A percentile compares a stretch with the other conserved stretches of the same genome.
phyloP scores from a whole-genome alignment of 2,113 vertebrate genomes.

The Xiphophorus hellerii region DNA sequence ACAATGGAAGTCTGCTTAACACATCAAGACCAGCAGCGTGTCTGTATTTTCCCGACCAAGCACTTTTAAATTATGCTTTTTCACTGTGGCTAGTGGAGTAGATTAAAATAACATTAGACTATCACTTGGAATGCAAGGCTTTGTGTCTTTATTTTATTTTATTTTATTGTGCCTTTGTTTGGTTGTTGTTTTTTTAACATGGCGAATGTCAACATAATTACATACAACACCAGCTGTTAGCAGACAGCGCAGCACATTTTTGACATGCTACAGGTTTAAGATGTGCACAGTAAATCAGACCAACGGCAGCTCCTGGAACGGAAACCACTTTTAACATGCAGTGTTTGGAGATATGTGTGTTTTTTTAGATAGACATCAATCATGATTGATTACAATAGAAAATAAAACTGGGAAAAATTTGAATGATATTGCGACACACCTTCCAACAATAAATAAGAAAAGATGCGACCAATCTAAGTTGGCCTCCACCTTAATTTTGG shows the following conservation, averaged over 20 bases:
- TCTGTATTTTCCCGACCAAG: constrained; percentile 51
- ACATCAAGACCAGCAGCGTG: constrained; percentile 45
- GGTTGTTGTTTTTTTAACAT: constrained; percentile 69
- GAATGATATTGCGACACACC: not conserved
- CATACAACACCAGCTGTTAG: constrained; percentile 65
- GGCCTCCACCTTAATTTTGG: too few relatives aligned
- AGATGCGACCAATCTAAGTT: not conserved
- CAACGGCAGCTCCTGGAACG: not conserved
- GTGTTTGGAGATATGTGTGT: not conserved
- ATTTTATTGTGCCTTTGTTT: constrained; percentile 66
- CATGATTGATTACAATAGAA: not conserved
- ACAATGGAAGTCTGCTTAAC: constrained; percentile 61
- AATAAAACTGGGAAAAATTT: too few relatives aligned
- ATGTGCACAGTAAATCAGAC: constrained; percentile 27
- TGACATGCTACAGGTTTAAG: constrained; percentile 48
- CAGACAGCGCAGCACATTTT: constrained; percentile 56
- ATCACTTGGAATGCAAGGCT: constrained; percentile 63
- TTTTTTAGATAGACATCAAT: not conserved
- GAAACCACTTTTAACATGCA: too few relatives aligned
- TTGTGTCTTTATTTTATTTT: constrained; percentile 37
- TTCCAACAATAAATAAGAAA: not conserved
- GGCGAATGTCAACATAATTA: constrained; percentile 73
- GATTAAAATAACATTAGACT: constrained; percentile 70
- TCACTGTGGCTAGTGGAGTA: constrained; percentile 38
- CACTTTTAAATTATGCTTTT: constrained; percentile 64